These are phyloP conservation scores for Microchirus variegatus DNA, from an alignment of 2,797 vertebrate species.

Conservation along the genomic window DNA sequence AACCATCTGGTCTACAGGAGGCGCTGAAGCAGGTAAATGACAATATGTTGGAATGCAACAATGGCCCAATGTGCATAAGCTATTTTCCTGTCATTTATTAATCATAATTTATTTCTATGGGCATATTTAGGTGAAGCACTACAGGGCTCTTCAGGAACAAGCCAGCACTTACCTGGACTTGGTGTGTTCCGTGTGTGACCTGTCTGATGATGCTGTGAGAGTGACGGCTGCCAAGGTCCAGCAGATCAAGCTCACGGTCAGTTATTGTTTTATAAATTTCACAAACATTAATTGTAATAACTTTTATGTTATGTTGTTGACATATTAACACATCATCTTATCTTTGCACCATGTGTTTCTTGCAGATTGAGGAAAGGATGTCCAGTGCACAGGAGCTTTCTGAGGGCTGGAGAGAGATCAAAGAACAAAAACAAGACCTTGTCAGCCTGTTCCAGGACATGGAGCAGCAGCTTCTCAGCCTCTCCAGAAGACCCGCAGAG, in stretches of 20 bases:
- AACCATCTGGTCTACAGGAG: conserved; percentile 89
- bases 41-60: neutral
- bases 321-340: neutral
- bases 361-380: conserved; percentile 92
- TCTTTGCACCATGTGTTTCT: conserved; percentile 8
- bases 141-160: conserved; percentile 94
- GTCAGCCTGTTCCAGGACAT: conserved; percentile 90
- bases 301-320: too few relatives aligned
- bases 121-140: conserved; percentile 88
- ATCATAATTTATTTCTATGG: conserved; percentile 3
- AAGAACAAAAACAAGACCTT: conserved; percentile 92
- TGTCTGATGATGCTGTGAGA: conserved; percentile 89
- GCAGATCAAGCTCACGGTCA: conserved; percentile 91
- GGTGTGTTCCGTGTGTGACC: conserved; percentile 93
- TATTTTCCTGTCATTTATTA: neutral
- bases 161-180: conserved; percentile 96
- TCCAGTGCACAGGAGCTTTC: conserved; percentile 87
- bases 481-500: conserved; percentile 90
- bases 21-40: conserved; percentile 89
- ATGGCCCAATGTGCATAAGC: neutral
- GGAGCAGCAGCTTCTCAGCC: conserved; percentile 92
- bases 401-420: conserved; percentile 95
- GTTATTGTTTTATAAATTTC: conserved; percentile 25
- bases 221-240: conserved; percentile 90
- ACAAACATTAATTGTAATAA: too few relatives aligned